phyloP scores from a whole-genome alignment of 2,113 vertebrate species.

The Athene cunicularia region DNA sequence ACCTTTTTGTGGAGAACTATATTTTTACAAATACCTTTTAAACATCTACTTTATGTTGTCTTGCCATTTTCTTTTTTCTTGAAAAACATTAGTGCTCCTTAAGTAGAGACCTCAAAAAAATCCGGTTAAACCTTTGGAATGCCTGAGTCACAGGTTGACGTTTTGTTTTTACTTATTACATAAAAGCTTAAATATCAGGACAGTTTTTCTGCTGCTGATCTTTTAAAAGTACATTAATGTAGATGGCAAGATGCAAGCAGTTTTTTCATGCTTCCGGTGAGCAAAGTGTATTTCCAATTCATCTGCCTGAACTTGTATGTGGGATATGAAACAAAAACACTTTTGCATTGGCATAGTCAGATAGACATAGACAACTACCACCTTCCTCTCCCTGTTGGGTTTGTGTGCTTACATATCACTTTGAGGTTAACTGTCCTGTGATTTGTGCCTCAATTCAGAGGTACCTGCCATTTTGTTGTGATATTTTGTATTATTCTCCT shows the following conservation, averaged over 20 bases:
- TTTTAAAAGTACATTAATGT: neutral
- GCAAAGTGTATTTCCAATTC: neutral
- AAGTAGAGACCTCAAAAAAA: neutral
- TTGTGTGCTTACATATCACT: neutral
- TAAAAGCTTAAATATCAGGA: neutral
- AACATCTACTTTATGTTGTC: neutral
- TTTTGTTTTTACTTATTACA: neutral
- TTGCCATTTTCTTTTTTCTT: neutral
- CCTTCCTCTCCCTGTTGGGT: neutral
- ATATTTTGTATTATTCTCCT: neutral
- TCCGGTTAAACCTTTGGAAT: neutral
- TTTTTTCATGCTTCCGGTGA: neutral
- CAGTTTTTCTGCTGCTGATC: neutral
- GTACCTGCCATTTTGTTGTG: neutral
- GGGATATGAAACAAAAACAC: neutral
- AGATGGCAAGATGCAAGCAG: neutral
- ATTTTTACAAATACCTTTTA: neutral
- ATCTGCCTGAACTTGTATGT: neutral
- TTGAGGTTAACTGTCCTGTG: neutral
- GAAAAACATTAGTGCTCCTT: neutral
- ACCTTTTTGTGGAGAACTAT: neutral
- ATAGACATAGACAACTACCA: neutral
- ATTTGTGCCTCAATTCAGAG: neutral
- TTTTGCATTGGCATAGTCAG: neutral
- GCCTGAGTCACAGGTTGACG: neutral